These are phyloP conservation scores for Palaemon carinicauda DNA, from an alignment of 1,140 invertebrate species.

Conservation along the genomic window DNA sequence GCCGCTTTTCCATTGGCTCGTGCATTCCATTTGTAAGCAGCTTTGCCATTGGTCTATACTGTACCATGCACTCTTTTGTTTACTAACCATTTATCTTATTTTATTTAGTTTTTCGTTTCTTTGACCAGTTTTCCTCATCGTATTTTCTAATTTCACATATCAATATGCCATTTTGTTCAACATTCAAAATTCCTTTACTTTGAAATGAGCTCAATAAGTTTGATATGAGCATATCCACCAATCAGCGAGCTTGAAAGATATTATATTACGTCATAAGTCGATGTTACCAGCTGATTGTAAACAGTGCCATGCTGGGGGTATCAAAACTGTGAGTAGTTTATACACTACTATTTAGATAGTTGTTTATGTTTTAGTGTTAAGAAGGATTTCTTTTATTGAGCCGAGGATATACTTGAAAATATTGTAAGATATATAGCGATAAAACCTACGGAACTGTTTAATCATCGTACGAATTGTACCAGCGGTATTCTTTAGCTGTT, in stretches of 20 bases:
- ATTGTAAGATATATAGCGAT: too few relatives aligned
- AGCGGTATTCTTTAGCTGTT: too few relatives aligned
- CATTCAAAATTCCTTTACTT: neutral
- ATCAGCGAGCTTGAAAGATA: neutral
- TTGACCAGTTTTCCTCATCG: neutral
- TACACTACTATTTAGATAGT: neutral
- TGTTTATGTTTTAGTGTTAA: too few relatives aligned
- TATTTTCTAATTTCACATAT: neutral
- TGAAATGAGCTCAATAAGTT: neutral
- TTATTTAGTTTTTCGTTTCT: neutral
- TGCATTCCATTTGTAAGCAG: neutral
- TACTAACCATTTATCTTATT: neutral
- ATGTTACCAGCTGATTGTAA: slow-evolving; percentile 40
- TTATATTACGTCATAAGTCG: slow-evolving; percentile 19
- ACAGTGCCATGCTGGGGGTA: slow-evolving; percentile 20
- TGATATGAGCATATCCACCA: neutral
- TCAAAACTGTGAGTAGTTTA: too few relatives aligned
- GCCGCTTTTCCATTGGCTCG: slow-evolving; percentile 7
- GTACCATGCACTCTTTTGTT: slow-evolving; percentile 32
- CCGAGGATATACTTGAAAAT: too few relatives aligned
- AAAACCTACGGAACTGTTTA: too few relatives aligned
- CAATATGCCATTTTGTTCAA: neutral
- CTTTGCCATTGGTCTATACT: neutral
- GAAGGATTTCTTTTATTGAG: too few relatives aligned
- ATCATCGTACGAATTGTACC: too few relatives aligned